Conservation (phyloP, 2,797 vertebrate genomes). For the Forpus xanthops region DNA sequence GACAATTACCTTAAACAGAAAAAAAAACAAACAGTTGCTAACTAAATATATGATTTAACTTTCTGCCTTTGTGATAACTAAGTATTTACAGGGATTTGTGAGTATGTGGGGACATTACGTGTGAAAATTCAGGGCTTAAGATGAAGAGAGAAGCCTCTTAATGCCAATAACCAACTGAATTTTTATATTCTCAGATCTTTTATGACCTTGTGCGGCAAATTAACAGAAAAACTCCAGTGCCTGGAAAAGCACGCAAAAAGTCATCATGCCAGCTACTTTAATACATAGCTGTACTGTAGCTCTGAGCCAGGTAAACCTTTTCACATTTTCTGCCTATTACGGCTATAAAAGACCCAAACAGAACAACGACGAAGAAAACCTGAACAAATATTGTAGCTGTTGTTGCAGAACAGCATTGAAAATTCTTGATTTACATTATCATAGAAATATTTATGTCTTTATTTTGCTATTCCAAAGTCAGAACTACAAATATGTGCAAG, state of each 20-base stretch:
- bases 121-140: neutral
- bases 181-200: constrained; percentile 82
- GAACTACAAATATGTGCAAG: neutral
- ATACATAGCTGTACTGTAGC: constrained; percentile 85
- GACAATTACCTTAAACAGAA: neutral
- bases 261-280: constrained; percentile 91
- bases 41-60: neutral
- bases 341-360: neutral
- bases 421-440: neutral
- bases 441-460: neutral
- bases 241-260: constrained; percentile 90
- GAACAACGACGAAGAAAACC: neutral
- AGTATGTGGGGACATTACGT: neutral
- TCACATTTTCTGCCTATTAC: neutral
- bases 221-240: constrained; percentile 92
- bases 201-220: constrained; percentile 93
- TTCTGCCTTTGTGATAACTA: neutral
- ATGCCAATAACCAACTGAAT: neutral
- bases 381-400: neutral
- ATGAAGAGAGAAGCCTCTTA: neutral
- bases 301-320: constrained; percentile 86
- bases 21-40: neutral
- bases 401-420: neutral
- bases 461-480: neutral
- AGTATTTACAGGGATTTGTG: neutral